Percentiles rank a stretch among this genome's conserved stretches.
These are phyloP conservation scores for Passer montanus DNA, from an alignment of 2,113 vertebrate genomes.

Conservation along the genomic window DNA sequence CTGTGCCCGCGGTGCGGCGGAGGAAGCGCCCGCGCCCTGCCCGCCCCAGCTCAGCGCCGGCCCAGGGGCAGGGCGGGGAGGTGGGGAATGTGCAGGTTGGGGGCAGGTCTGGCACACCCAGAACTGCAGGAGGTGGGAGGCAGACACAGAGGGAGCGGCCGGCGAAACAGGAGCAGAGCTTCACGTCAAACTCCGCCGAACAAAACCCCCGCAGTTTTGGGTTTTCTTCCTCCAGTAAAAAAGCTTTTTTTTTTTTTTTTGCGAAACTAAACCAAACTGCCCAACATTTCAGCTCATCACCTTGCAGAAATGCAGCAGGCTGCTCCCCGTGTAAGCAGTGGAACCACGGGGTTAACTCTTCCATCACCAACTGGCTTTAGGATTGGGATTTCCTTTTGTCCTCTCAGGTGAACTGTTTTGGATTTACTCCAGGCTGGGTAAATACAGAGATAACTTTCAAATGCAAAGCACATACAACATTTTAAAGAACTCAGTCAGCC, in stretches of 20 bases:
- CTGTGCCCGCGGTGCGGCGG: neutral
- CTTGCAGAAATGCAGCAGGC: neutral
- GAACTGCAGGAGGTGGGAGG: neutral
- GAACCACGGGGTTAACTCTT: conserved; percentile 25
- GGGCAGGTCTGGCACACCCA: conserved; percentile 65
- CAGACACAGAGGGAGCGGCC: neutral
- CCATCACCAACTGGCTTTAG: neutral
- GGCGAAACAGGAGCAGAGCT: neutral
- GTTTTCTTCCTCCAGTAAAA: neutral
- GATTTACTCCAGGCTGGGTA: neutral
- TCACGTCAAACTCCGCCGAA: neutral
- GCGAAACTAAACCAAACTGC: neutral
- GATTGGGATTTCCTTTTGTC: neutral
- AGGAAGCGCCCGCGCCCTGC: neutral
- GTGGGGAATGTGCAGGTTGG: conserved; percentile 63
- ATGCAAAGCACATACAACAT: neutral
- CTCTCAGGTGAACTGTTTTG: neutral
- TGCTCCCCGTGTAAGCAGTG: neutral
- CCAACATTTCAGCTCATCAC: neutral
- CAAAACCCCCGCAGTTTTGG: neutral
- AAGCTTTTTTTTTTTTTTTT: neutral
- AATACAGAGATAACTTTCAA: neutral
- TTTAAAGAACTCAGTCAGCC: neutral
- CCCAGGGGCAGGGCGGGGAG: conserved; percentile 68
- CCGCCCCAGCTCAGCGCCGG: conserved; percentile 62